Percentiles rank a stretch among this genome's conserved stretches.
phyloP scores from a whole-genome alignment of 1,140 invertebrate genomes.

The Leptoteleia sp. region DNA sequence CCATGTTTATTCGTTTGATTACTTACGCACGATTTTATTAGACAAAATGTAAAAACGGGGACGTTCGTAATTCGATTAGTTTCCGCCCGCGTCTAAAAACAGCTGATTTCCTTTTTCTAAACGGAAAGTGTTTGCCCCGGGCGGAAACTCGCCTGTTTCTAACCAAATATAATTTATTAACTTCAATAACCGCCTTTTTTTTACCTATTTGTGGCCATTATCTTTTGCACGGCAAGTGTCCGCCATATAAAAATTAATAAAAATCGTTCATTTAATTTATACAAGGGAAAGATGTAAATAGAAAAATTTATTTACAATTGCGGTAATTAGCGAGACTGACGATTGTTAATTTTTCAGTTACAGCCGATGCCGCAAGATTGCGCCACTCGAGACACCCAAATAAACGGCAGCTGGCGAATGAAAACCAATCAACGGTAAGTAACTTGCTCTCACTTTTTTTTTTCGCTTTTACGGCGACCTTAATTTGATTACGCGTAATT shows the following conservation, averaged over 20 bases:
- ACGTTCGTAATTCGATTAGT: no score
- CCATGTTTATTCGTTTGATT: slow-evolving; percentile 30
- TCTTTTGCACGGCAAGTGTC: no score
- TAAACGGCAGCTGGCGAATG: slow-evolving; percentile 62
- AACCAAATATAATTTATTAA: no score
- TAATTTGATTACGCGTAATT: slow-evolving; percentile 49
- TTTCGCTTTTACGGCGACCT: slow-evolving; percentile 32
- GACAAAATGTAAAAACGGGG: slow-evolving; percentile 18
- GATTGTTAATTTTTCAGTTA: slow-evolving; percentile 69
- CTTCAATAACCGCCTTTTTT: no score
- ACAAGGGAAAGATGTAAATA: no score
- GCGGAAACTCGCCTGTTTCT: no score
- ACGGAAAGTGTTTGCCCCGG: no score
- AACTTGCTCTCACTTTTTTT: slow-evolving; percentile 45
- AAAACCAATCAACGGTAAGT: slow-evolving; percentile 75
- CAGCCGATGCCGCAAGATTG: slow-evolving; percentile 73
- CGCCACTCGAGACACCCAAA: slow-evolving; percentile 76
- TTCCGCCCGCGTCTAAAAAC: no score
- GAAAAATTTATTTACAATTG: neutral
- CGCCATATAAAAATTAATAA: no score
- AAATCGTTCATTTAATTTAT: no score
- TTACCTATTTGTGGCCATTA: no score
- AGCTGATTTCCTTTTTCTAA: no score
- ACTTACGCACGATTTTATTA: slow-evolving; percentile 8
- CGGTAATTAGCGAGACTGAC: slow-evolving; percentile 14